Evolutionary conservation across 2,888 invertebrate genomes (phyloP), one percentile per base, ranked within the genome.

Genomic region (Athripsodes cinereus): DNA sequence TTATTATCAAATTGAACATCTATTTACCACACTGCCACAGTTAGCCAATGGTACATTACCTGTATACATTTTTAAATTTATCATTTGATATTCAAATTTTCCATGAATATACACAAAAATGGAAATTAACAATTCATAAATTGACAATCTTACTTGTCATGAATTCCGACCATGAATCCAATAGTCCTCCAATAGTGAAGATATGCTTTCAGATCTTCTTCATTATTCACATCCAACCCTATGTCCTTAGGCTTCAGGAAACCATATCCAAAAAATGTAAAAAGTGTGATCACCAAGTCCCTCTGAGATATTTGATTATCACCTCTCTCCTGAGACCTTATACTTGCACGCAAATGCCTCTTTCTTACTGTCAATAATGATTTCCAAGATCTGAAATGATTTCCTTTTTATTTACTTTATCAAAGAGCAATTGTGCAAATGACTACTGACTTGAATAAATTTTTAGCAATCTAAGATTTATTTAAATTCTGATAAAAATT

Each of bases 231-330:
- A 10, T 78, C 70, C 13, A 93, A 74, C 0, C 90, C 89, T 50
- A 92, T 79, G 55, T 78, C 71, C 57, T 84, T 78, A 0, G 84
- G 81, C 53, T 82, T 81, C 3, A 88, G 68, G 0, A 90, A 69
- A 1, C 84, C 76, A 64, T 85, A 85, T 0, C 92, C 94, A 68
- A 94, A 81, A 69, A 95, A 95, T 2, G 92, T 93, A 69, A 90
- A 91, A 72, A 91, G 92, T 0, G 94, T 92, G 10, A 94, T 70
- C 0, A 88, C 88, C 81, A 96, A 83, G 69, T 94, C 93, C 64
- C 87, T 81, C 70, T 95, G 95, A 0, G 87, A 85, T 34, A 93
- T 85, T 35, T 78, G 74, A 0, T 81, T 81, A 2, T 76, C 65
- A 5, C 81, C 73, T 75, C 72, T 71, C 71, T 1, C 69, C 50